Evolutionary conservation across 2,888 invertebrate species (phyloP), one percentile per base, ranked within the genome.

Genomic region (Cerastis rubricosa): DNA sequence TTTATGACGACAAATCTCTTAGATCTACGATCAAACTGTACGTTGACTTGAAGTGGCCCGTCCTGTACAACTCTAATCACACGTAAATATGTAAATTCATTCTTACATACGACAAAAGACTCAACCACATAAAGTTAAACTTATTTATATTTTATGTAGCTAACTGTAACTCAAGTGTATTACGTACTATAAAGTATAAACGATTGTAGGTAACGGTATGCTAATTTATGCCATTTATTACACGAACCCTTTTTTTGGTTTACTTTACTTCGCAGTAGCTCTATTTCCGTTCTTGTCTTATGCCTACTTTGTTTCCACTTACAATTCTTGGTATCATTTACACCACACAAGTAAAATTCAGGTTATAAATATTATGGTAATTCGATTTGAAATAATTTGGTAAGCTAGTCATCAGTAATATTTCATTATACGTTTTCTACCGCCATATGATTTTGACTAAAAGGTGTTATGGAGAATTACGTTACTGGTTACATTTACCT

Each of bases 181-280:
- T 59, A 35, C 25, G 51, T 59, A 43, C 25, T 65, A 17, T 63
- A 43, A 74, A 43, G 17, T 49, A 74, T 75, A 69, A 73, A 78
- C 35, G 61, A 43, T 63, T 63, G 76, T 64, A n/a, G 54, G 54
- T 74, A 68, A 73, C 57, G 14, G 22, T 74, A 74, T 83, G 85
- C 49, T 54, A 77, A 83, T 85, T 51, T 77, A 80, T 64, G 19
- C 72, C 76, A 75, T 85, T 83, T 76, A 76, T 80, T 74, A 65
- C 75, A 77, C 80, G 75, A 77, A 83, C 57, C 69, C 67, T 67
- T 83, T 83, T 77, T 81, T 65, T 57, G 11, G 65, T 63, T 43
- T 40, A 57, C 17, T 76, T 76, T 79, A 47, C 70, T 76, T 45
- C 45, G 61, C 17, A 51, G 54, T 67, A 43, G 19, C 25, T 69